A percentile compares a stretch with the other conserved stretches of the same genome.
phyloP scores from a whole-genome alignment of 92 coral and sea anemone species.

The Desmophyllum pertusum region DNA sequence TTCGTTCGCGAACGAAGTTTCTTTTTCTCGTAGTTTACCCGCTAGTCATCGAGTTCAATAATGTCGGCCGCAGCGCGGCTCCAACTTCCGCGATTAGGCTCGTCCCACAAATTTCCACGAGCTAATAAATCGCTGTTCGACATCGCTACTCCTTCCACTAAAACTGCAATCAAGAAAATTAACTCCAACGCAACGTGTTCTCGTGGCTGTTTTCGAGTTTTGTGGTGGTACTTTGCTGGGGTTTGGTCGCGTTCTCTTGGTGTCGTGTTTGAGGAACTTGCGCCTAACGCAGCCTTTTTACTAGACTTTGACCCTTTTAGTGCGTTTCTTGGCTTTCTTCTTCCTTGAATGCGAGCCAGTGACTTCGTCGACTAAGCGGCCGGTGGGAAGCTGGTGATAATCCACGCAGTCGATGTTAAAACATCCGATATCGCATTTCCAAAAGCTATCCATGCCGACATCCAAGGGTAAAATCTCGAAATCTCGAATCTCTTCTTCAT shows the following conservation, averaged over 20 bases:
- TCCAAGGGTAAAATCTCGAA: constrained; percentile 38
- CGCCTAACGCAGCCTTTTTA: background rate
- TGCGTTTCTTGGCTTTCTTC: constrained; percentile 34
- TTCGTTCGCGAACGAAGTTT: background rate
- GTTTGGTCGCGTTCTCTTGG: constrained; percentile 2
- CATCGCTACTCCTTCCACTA: constrained; percentile 29
- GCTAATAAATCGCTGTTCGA: constrained; percentile 2
- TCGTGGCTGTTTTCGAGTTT: background rate
- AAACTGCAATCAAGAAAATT: constrained; percentile 32
- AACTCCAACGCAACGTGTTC: constrained; percentile 37
- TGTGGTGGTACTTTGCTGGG: constrained; percentile 7
- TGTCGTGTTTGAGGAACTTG: background rate
- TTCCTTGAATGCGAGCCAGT: constrained; percentile 1
- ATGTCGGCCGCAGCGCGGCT: constrained; percentile 23
- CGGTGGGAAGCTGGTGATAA: constrained; percentile 15
- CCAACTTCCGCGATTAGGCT: background rate
- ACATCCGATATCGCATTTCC: constrained; percentile 47
- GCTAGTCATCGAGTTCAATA: constrained; percentile 38
- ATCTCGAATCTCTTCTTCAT: constrained; percentile 17
- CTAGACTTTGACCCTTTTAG: background rate
- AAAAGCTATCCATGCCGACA: constrained; percentile 30
- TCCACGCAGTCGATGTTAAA: constrained; percentile 40
- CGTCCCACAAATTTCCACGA: constrained; percentile 13
- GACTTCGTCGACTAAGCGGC: background rate
- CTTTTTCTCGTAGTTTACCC: background rate